Evolutionary conservation across 2,113 vertebrate genomes (phyloP).

Genomic region (Chlorodrepanis virens): DNA sequence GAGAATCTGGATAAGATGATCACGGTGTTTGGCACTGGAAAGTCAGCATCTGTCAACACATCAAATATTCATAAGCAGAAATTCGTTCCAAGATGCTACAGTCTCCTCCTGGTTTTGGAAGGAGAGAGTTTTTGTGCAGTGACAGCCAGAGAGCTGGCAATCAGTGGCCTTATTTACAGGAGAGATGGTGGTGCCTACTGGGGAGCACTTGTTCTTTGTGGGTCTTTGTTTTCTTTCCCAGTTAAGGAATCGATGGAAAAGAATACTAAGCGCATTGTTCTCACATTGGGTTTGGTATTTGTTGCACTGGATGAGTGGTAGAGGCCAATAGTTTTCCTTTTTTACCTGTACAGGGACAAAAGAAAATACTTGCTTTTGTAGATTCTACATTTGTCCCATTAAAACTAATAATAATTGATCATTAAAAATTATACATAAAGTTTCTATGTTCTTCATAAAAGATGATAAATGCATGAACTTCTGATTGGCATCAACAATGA

Average conservation of each 20-base stretch:
- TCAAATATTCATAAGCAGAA: slow-evolving; percentile 19
- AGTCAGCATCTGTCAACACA: slow-evolving; percentile 36
- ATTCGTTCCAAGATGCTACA: background rate
- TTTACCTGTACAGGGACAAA: background rate
- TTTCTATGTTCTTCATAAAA: background rate
- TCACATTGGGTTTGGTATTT: background rate
- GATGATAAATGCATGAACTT: background rate
- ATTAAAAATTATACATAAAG: background rate
- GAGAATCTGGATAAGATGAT: background rate
- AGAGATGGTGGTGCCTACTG: background rate
- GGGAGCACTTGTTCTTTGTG: background rate
- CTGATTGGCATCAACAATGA: background rate
- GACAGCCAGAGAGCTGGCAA: background rate
- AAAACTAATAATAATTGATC: background rate
- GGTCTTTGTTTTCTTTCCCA: background rate
- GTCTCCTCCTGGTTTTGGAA: slow-evolving; percentile 25
- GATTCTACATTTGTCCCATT: background rate
- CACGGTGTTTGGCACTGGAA: background rate
- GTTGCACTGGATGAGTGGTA: background rate
- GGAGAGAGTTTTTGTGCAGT: background rate
- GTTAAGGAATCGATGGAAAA: background rate
- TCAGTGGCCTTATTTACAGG: background rate
- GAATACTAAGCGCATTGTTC: background rate
- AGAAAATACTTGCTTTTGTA: background rate
- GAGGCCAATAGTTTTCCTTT: background rate